Base-by-base conservation (phyloP, 2,797 vertebrate species). In the Crocidura indochinensis region DNA sequence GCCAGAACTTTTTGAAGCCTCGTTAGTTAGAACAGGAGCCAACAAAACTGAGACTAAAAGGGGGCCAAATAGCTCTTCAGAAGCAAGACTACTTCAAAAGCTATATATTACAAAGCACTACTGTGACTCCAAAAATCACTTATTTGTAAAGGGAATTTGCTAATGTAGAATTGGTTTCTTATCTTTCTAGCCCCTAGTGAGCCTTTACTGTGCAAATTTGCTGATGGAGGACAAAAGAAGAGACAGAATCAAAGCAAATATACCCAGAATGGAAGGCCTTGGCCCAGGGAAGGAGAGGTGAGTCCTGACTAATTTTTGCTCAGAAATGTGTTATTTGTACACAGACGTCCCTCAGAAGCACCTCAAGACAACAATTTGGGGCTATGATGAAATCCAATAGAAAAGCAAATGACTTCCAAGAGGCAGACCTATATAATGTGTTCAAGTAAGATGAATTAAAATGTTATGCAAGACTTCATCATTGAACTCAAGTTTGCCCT, bases 181-280 rank as follows among this genome's bases (percentile, higher is more conserved):
- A 94, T 98, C 97, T 98, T 97, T 94, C 93, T 98, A 99, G 99
- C 99, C 96, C 99, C 99, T 97, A 98, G 98, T 94, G 99, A 99
- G 98, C 99, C 99, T 98, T 98, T 99, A 98, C 98, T 99, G 98
- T 99, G 99, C 98, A 99, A 99, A 98, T 99, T 99, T 97, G 99
- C 99, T 84, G 99, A 99, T 89, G 99, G 99, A 98, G 99, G 99
- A 94, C 99, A 99, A 97, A 99, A 99, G 98, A 99, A 99, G 97
- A 97, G 99, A 87, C 99, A 99, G 98, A 99, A 99, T 98, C 99
- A 99, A 98, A 99, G 98, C 98, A 99, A 99, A 98, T 99, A 99
- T 96, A 99, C 99, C 90, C 99, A 99, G 98, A 99, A 99, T 75
- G 99, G 99, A 94, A 98, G 99, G 97, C 98, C 98, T 68, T 99